phyloP scores from a whole-genome alignment of 2,888 invertebrate genomes.

The Acanthosepion esculentum region DNA sequence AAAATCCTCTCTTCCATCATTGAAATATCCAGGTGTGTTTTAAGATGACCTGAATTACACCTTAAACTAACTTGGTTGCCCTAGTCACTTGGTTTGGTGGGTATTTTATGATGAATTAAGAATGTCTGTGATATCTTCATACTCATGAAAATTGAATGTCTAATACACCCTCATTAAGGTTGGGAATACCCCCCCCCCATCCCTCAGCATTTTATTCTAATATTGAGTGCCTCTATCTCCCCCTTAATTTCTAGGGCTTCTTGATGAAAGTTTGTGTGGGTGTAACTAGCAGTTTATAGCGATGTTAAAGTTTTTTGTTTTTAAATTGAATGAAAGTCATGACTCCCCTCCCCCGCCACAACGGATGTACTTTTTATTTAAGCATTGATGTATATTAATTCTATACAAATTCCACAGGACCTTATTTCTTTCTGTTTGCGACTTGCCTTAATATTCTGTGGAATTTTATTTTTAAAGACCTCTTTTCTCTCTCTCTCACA shows the following conservation, averaged over 20 bases:
- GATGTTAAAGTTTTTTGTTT: not conserved
- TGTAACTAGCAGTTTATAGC: not conserved
- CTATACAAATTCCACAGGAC: no score
- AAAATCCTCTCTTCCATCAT: not conserved
- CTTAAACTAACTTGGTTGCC: not conserved
- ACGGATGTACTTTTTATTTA: no score
- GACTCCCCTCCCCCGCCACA: not conserved
- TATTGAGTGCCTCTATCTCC: not conserved
- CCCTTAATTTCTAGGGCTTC: not conserved
- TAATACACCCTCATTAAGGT: not conserved
- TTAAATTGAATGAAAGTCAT: not conserved
- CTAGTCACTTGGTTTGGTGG: not conserved
- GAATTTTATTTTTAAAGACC: no score
- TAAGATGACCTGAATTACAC: not conserved
- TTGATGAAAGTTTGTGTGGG: not conserved
- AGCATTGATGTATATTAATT: no score
- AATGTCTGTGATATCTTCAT: constrained; percentile 21
- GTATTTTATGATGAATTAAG: constrained; percentile 21
- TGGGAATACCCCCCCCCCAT: not conserved
- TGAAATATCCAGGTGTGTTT: not conserved
- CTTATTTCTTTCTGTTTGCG: no score
- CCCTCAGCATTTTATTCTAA: not conserved
- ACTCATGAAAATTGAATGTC: not conserved
- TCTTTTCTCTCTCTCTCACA: no score
- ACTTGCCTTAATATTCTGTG: no score